Conservation (phyloP, 2,888 invertebrate genomes). For the Chydorus sphaericus region DNA sequence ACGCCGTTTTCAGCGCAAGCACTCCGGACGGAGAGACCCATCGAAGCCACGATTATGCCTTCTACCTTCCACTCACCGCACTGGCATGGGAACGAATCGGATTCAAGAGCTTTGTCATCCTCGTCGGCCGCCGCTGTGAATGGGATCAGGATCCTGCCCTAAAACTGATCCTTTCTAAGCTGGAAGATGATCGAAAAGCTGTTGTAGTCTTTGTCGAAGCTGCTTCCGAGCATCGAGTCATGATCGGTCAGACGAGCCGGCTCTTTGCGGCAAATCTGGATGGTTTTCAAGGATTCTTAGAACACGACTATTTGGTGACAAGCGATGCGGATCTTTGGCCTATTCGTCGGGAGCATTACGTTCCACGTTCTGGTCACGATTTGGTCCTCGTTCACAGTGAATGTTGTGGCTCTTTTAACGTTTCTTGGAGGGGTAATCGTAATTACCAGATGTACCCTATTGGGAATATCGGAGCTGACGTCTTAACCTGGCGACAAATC, state of each 20-base stretch:
- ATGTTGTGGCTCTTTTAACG: background rate
- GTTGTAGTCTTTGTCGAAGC: background rate
- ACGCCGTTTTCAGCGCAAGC: background rate
- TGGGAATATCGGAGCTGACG: background rate
- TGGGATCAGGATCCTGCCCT: constrained; percentile 4
- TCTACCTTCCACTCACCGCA: background rate
- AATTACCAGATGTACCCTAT: constrained; percentile 5
- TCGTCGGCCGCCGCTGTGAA: background rate
- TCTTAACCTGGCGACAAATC: background rate
- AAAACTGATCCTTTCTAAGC: background rate
- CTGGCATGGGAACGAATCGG: background rate
- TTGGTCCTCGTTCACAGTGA: background rate
- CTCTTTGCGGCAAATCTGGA: background rate
- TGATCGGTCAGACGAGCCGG: background rate
- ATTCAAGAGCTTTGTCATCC: background rate
- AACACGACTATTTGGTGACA: background rate
- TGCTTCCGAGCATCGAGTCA: background rate
- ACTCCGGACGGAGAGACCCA: background rate
- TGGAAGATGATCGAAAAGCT: background rate
- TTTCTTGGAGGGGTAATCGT: background rate
- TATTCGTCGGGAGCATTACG: background rate
- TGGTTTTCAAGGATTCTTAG: background rate
- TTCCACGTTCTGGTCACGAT: background rate
- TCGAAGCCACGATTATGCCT: constrained; percentile 1
- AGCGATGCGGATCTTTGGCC: constrained; percentile 7